phyloP scores from a whole-genome alignment of 2,888 invertebrate genomes.

The Orchestes rusci region DNA sequence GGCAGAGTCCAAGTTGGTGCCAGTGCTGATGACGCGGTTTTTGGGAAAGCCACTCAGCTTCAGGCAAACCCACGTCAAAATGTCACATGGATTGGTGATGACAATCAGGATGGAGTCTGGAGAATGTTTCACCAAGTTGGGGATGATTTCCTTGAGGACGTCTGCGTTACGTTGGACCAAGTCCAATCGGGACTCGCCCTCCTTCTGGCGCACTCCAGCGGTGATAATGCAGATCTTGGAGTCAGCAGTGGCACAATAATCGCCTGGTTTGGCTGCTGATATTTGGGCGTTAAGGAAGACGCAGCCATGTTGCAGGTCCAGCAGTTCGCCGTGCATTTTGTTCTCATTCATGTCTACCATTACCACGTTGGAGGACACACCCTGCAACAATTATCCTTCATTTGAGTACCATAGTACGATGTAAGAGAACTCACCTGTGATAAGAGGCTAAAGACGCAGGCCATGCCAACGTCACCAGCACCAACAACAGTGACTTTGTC shows the following conservation, averaged over 20 bases:
- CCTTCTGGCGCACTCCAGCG: constrained; percentile 86
- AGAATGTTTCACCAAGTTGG: constrained; percentile 72
- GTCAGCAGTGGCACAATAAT: constrained; percentile 69
- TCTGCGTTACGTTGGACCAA: constrained; percentile 89
- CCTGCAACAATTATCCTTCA: constrained; percentile 41
- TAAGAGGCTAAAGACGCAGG: constrained; percentile 75
- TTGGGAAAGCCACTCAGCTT: constrained; percentile 84
- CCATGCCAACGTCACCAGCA: constrained; percentile 86
- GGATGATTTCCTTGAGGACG: constrained; percentile 79
- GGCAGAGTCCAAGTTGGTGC: constrained; percentile 88
- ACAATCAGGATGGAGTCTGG: constrained; percentile 79
- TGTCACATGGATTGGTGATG: constrained; percentile 89
- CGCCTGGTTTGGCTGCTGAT: constrained; percentile 55
- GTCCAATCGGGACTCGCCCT: constrained; percentile 80
- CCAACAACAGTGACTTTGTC: constrained; percentile 81
- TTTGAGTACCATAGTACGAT: too few relatives aligned
- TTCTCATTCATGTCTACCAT: constrained; percentile 75
- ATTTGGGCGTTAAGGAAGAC: constrained; percentile 76
- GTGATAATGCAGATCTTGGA: constrained; percentile 84
- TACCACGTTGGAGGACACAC: constrained; percentile 71
- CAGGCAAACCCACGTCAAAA: constrained; percentile 74
- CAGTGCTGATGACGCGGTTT: constrained; percentile 81
- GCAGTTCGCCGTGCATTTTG: constrained; percentile 80
- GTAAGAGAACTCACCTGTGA: constrained; percentile 56
- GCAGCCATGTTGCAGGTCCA: constrained; percentile 87